Percentiles rank a stretch among this genome's conserved stretches.
Conservation (phyloP, 2,888 invertebrate species). For the Drosophila mimica region DNA sequence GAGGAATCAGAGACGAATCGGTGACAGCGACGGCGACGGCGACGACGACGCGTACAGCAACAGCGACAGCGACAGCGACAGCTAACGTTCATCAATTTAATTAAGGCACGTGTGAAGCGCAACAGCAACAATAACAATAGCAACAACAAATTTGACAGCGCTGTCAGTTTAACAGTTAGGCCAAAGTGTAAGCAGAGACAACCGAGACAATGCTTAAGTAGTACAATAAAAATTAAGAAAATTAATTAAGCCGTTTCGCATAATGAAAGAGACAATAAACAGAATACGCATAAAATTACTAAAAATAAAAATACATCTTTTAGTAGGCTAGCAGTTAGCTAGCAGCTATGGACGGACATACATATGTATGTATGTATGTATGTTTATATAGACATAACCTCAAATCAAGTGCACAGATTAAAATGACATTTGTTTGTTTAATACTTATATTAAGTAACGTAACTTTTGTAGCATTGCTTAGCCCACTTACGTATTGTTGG, state of each 20-base stretch:
- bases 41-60: neutral
- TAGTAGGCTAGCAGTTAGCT: slow-evolving; percentile 8
- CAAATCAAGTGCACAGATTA: neutral
- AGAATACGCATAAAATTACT: neutral
- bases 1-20: slow-evolving; percentile 10
- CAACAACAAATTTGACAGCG: slow-evolving; percentile 57
- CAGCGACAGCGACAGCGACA: slow-evolving; percentile 2
- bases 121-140: slow-evolving; percentile 35
- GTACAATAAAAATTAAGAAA: slow-evolving; percentile 26
- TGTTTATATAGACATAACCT: neutral
- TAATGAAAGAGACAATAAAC: slow-evolving; percentile 16
- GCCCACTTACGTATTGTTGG: no score
- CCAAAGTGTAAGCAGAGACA: slow-evolving; percentile 33
- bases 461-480: no score
- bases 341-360: neutral
- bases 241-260: slow-evolving; percentile 31
- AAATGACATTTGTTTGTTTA: no score
- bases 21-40: neutral
- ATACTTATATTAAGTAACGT: no score
- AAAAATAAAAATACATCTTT: slow-evolving; percentile 3
- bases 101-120: slow-evolving; percentile 66
- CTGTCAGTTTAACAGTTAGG: slow-evolving; percentile 51
- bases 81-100: slow-evolving; percentile 56
- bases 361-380: neutral
- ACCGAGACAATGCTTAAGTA: slow-evolving; percentile 32